phyloP scores from a whole-genome alignment of 2,113 vertebrate genomes.

The Dasyornis broadbenti region DNA sequence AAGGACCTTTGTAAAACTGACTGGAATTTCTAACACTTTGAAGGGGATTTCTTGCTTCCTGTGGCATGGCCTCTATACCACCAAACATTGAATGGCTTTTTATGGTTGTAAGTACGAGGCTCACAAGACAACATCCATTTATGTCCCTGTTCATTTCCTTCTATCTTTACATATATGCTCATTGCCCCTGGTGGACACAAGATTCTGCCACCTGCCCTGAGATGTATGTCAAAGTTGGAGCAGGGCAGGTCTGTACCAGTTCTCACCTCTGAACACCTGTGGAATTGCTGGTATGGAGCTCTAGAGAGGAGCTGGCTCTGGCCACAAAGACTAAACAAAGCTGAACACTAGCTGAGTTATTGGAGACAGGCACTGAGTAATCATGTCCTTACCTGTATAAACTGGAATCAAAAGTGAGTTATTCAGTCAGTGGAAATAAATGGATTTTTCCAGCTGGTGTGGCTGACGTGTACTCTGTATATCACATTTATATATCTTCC shows the following conservation, averaged over 20 bases:
- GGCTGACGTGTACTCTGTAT: slow-evolving; percentile 26
- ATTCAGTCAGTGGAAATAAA: slow-evolving; percentile 59
- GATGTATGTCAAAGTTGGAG: not conserved
- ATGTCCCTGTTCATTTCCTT: not conserved
- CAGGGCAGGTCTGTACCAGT: not conserved
- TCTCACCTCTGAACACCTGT: not conserved
- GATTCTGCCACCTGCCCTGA: not conserved
- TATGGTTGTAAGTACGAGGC: not conserved
- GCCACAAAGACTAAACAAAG: not conserved
- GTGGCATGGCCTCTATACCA: not conserved
- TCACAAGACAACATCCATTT: not conserved
- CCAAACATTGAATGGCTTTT: not conserved
- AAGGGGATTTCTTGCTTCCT: not conserved
- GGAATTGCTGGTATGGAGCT: not conserved
- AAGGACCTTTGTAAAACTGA: not conserved
- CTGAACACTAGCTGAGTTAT: not conserved
- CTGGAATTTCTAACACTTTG: not conserved
- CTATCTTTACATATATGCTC: not conserved
- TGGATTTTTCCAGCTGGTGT: slow-evolving; percentile 55
- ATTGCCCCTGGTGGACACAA: not conserved
- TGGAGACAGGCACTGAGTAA: slow-evolving; percentile 8
- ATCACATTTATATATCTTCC: slow-evolving; percentile 53
- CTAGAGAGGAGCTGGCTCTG: not conserved
- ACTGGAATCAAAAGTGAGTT: slow-evolving; percentile 46
- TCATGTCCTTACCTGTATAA: slow-evolving; percentile 49